Base-by-base conservation (phyloP, 2,797 vertebrate genomes). In the Peromyscus nudipes region DNA sequence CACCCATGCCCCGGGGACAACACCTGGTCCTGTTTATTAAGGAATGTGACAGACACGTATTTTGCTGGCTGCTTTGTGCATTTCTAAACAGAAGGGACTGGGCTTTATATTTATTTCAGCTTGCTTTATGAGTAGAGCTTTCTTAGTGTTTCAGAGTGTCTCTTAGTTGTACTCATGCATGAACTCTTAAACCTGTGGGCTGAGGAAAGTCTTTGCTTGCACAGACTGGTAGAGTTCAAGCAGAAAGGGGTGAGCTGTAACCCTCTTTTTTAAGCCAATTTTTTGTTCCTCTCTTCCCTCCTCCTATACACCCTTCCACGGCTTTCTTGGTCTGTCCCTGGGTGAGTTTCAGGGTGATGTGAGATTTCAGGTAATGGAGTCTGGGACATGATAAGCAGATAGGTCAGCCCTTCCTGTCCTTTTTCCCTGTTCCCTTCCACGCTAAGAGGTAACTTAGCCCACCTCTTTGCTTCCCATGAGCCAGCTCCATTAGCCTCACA, bases 21-120 rank as follows among this genome's bases (percentile, higher is more conserved):
- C 92, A 95, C 76, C 97, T 98, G 98, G 95, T 98, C 98, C 92
- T 91, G 96, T 95, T 98, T 98, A 98, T 94, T 94, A 49, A 98
- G 97, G 97, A 98, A 98, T 98, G 97, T 8, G 11, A 98, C 89
- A 97, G 97, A 97, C 93, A 95, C 4, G 40, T 77, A 25, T 77
- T 98, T 83, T 57, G 52, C 52, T 55, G 52, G 86, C 92, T 29
- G 43, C 65, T 16, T 98, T 92, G 89, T 97, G 97, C 91, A 97
- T 98, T 98, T 97, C 98, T 94, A 95, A 80, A 71, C 11, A 84
- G 43, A 6, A 92, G 17, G 46, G 37, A 11, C 60, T 82, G 97
- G 64, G 92, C 96, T 86, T 98, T 96, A 87, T 77, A 34, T 85
- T 92, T 93, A 16, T 76, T 95, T 83, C 37, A 31, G 17, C 81